These are phyloP conservation scores for Acyrthosiphon pisum DNA, from an alignment of 1,140 invertebrate genomes.

Conservation along the genomic window DNA sequence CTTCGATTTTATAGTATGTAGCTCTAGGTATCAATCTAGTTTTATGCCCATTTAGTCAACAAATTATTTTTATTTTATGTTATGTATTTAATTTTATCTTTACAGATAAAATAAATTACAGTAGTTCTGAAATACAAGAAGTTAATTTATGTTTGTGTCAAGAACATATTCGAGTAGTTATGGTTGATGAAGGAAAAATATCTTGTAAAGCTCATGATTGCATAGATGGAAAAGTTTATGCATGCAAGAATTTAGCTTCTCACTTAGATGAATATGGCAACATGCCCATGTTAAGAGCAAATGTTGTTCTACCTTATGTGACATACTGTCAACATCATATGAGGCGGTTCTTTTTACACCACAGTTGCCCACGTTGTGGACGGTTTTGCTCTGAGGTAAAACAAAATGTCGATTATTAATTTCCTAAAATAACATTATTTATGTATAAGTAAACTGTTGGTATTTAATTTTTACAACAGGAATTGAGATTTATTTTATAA, in stretches of 20 bases:
- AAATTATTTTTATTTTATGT: background rate
- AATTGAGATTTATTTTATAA: background rate
- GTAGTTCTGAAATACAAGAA: background rate
- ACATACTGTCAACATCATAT: conserved; percentile 84
- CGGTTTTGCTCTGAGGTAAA: conserved; percentile 88
- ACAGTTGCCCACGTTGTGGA: conserved; percentile 90
- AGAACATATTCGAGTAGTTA: conserved; percentile 64
- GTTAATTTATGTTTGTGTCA: conserved; percentile 65
- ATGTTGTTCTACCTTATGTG: conserved; percentile 81
- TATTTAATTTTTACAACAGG: background rate
- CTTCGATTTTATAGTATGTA: background rate
- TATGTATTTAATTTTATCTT: background rate
- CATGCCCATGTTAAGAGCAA: conserved; percentile 72
- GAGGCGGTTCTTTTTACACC: conserved; percentile 78
- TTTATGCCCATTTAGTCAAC: background rate
- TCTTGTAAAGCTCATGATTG: conserved; percentile 79
- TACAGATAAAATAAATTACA: background rate
- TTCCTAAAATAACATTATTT: background rate
- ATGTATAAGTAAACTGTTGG: background rate
- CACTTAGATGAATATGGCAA: conserved; percentile 65
- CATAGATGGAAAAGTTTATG: conserved; percentile 78
- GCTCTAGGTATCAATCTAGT: background rate
- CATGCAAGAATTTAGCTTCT: conserved; percentile 79
- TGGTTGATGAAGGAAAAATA: conserved; percentile 63
- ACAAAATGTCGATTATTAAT: background rate